These are phyloP conservation scores for Spinibarbus caldwelli DNA, from an alignment of 2,797 vertebrate genomes.

Conservation along the genomic window DNA sequence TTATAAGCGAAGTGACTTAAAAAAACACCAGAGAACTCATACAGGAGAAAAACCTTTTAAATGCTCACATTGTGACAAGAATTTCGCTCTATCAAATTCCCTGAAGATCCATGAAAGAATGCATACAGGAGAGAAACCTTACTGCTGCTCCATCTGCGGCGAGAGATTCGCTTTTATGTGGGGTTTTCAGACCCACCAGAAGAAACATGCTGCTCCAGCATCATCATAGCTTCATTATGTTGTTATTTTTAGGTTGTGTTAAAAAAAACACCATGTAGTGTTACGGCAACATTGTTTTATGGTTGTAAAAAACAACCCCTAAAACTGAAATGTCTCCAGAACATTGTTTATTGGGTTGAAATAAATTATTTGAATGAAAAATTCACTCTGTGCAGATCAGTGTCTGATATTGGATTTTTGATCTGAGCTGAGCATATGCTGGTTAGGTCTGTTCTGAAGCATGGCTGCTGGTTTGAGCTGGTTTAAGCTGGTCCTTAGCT, in stretches of 20 bases:
- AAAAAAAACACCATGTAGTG: not conserved
- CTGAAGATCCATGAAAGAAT: conserved; percentile 24
- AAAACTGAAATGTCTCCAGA: not conserved
- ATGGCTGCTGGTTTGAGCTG: too few relatives aligned
- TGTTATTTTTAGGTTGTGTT: not conserved
- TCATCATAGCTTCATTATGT: not conserved
- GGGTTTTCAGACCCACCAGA: not conserved
- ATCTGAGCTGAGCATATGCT: too few relatives aligned
- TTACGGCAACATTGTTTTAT: not conserved
- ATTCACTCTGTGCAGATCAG: not conserved
- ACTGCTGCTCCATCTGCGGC: not conserved
- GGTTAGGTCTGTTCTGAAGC: too few relatives aligned
- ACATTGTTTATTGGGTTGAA: not conserved
- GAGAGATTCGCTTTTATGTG: not conserved
- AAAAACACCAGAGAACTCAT: conserved; percentile 29
- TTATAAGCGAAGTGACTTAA: not conserved
- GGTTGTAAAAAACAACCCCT: too few relatives aligned
- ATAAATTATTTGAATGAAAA: not conserved
- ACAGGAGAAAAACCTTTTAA: conserved; percentile 45
- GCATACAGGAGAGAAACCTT: conserved; percentile 34
- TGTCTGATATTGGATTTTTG: not conserved
- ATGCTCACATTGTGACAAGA: conserved; percentile 36
- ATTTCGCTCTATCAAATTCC: not conserved
- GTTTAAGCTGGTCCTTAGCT: too few relatives aligned
- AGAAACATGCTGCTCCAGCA: not conserved